Evolutionary conservation across 92 coral and sea anemone species (phyloP).

Genomic region (Heteractis magnifica): DNA sequence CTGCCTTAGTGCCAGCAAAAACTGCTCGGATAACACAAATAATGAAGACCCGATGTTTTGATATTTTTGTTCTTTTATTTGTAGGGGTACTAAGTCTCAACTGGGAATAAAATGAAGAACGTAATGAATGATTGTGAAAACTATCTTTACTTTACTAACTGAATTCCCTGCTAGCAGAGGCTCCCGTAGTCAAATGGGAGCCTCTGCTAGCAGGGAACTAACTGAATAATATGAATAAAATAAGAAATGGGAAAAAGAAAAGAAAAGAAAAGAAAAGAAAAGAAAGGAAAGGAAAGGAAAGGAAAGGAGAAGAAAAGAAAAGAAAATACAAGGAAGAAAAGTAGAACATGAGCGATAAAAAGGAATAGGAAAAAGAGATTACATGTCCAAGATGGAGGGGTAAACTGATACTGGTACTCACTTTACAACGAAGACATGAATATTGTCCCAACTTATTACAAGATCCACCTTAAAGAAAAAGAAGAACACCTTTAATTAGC

Average conservation of each 20-base stretch:
- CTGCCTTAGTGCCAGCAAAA: background rate
- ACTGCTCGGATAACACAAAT: background rate
- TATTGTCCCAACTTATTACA: conserved; percentile 90
- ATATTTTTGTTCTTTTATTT: too few species aligned
- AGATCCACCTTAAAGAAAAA: conserved; percentile 73
- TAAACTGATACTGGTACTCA: background rate
- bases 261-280: background rate
- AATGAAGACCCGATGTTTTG: background rate
- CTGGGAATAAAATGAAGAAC: too few species aligned
- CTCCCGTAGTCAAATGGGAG: background rate
- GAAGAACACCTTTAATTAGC: background rate
- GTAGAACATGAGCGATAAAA: background rate
- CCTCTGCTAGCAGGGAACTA: background rate
- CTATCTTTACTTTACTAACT: background rate
- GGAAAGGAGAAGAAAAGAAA: too few species aligned
- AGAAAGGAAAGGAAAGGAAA: too few species aligned
- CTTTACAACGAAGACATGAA: conserved; percentile 96
- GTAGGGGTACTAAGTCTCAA: too few species aligned
- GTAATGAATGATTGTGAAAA: too few species aligned
- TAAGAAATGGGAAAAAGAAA: background rate
- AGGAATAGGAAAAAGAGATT: background rate
- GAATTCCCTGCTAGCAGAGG: too few species aligned
- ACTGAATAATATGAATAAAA: too few species aligned
- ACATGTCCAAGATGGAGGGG: background rate
- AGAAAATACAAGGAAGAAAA: too few species aligned